Base-by-base conservation (phyloP, 2,888 invertebrate species). In the Epirrhoe alternata region DNA sequence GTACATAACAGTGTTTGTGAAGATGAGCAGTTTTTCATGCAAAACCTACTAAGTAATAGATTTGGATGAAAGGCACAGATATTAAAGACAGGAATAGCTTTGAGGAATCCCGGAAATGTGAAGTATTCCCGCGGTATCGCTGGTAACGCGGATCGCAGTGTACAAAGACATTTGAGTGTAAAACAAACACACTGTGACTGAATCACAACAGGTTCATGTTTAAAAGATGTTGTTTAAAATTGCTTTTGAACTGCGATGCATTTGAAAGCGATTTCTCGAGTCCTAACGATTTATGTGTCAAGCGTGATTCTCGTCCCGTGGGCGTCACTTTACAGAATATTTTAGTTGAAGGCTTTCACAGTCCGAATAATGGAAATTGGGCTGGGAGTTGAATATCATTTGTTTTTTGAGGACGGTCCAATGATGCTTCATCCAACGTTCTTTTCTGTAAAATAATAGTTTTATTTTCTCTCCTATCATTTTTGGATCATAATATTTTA, bases 321-420 rank as follows among this genome's bases (percentile, higher is more conserved):
- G 62, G 42, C 45, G 51, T 33, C 62, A 63, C 56, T 57, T 56
- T 52, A 17, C 61, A 58, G 50, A 54, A 60, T 56, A 56, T 61
- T 45, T 55, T 55, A 54, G 54, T 59, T 59, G 60, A 57, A 47
- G 63, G 55, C 56, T 67, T 63, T 63, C 49, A 56, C 56, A 49
- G 63, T 52, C 63, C 60, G 56, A 63, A 50, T 66, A 59, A 60
- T 67, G 49, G 52, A 61, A 60, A 61, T 63, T 56, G 59, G 55
- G 56, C 33, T 47, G 66, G 67, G 63, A 64, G 38, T 60, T 63
- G 67, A 53, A 64, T 57, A 61, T 51, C 59, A 60, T 64, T 67
- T 64, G 53, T 60, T 56, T 67, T 55, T 55, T 60, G 59, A 55
- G 55, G 51, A 52, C 47, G 51, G 45, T 47, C 24, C 30, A 16